Evolutionary conservation across 2,888 invertebrate genomes (phyloP), one percentile per base, ranked within the genome.

Genomic region (Brachypalpus laphriformis): DNA sequence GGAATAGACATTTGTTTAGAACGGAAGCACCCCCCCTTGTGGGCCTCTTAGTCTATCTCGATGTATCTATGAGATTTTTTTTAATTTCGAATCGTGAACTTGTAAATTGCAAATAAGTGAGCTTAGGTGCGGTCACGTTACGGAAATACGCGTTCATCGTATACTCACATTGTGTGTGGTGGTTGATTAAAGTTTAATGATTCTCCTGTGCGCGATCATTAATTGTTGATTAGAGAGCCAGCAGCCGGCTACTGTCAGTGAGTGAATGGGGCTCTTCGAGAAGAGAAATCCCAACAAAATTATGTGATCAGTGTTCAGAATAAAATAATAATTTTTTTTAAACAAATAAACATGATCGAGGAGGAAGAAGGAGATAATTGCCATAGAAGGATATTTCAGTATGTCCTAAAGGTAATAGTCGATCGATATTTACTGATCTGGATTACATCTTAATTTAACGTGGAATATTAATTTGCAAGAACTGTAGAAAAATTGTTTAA

Each of bases 51-150:
- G 14, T 16, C 40, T 5, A 18, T 18, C 22, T 14, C 14, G 20
- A n/a, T 22, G 57, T 59, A 65, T 61, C 72, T 61, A 49, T 47
- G 37, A 63, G 72, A 61, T 83, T 78, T 74, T 25, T 25, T 25
- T 78, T 74, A 25, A 80, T 83, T 74, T 68, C 45, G 42, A 74
- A 68, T 74, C 68, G 78, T 80, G 75, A 65, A 75, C 70, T 81
- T 75, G 70, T 66, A 54, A 76, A 75, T 85, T 76, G 71, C 75
- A 66, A 71, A 71, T 59, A 37, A 75, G 63, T 51, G 16, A 80
- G 81, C 65, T 76, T 76, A 85, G 81, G 85, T 85, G 85, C 80
- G 85, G 85, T 81, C 81, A 85, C 76, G 66, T 81, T 74, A 71
- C 85, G 81, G 81, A 81, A 85, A 76, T 81, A 22, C 78, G 56